A percentile compares a stretch with the other conserved stretches of the same genome.
Conservation (phyloP, 1,140 invertebrate genomes). For the Phthorimaea operculella region DNA sequence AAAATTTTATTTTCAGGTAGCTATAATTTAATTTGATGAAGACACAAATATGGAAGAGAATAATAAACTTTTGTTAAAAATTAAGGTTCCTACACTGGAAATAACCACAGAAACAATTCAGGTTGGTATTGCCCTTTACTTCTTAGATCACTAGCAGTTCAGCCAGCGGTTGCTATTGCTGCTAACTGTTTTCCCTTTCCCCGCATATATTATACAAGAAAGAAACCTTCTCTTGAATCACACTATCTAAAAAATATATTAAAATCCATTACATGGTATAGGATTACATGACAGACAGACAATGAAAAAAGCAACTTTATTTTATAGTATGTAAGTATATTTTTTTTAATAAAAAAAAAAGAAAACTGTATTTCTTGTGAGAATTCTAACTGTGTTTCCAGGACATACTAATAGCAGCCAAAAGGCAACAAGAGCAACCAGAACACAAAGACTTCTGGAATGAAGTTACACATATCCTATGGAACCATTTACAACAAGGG, state of each 20-base stretch:
- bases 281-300: too few relatives aligned
- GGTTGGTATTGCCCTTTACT: neutral
- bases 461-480: conserved; percentile 32
- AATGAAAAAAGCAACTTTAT: too few relatives aligned
- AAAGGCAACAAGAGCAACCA: conserved; percentile 15
- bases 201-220: too few relatives aligned
- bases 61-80: conserved; percentile 10
- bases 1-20: neutral
- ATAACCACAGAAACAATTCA: conserved; percentile 19
- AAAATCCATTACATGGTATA: too few relatives aligned
- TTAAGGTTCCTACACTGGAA: neutral
- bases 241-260: too few relatives aligned
- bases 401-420: conserved; percentile 32
- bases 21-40: neutral
- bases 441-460: conserved; percentile 19
- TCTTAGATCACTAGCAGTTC: too few relatives aligned
- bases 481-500: conserved; percentile 35
- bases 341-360: too few relatives aligned
- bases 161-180: too few relatives aligned
- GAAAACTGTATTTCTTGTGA: neutral
- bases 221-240: too few relatives aligned
- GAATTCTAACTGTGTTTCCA: conserved; percentile 22
- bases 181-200: too few relatives aligned
- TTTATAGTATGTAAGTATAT: too few relatives aligned
- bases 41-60: neutral